Conservation (phyloP, 2,797 vertebrate genomes). For the Intellagama lesueurii region DNA sequence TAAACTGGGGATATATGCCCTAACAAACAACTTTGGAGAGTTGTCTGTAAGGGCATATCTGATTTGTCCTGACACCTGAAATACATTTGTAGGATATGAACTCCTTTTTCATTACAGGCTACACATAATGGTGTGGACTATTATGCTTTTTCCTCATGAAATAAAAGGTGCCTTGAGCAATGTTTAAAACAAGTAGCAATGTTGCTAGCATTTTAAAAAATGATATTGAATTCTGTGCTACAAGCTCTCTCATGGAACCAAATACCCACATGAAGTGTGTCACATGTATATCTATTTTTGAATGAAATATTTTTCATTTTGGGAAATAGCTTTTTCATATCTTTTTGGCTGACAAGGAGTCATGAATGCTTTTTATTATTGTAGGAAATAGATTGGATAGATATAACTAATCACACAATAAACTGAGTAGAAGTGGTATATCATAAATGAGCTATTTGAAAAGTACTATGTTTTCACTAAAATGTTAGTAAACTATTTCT, state of each 20-base stretch:
- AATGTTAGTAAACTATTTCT: conserved; percentile 18
- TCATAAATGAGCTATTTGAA: conserved; percentile 22
- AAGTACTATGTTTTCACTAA: conserved; percentile 20
- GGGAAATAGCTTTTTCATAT: conserved; percentile 8
- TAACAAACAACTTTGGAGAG: conserved; percentile 31
- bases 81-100: conserved; percentile 51
- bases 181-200: conserved; percentile 56
- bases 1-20: conserved; percentile 35
- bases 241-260: conserved; percentile 42
- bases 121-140: conserved; percentile 41
- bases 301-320: conserved; percentile 25
- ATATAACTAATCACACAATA: conserved; percentile 4
- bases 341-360: background rate
- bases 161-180: conserved; percentile 58
- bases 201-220: conserved; percentile 26
- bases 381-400: conserved; percentile 28
- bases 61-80: conserved; percentile 55
- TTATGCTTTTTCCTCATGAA: conserved; percentile 59
- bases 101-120: conserved; percentile 42
- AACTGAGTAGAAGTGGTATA: background rate
- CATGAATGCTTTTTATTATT: background rate
- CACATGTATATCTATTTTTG: background rate
- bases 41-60: conserved; percentile 39
- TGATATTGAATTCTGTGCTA: conserved; percentile 17
- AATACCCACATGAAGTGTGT: background rate